Evolutionary conservation across 2,113 vertebrate genomes (phyloP).

Genomic region (Macquaria australasica): DNA sequence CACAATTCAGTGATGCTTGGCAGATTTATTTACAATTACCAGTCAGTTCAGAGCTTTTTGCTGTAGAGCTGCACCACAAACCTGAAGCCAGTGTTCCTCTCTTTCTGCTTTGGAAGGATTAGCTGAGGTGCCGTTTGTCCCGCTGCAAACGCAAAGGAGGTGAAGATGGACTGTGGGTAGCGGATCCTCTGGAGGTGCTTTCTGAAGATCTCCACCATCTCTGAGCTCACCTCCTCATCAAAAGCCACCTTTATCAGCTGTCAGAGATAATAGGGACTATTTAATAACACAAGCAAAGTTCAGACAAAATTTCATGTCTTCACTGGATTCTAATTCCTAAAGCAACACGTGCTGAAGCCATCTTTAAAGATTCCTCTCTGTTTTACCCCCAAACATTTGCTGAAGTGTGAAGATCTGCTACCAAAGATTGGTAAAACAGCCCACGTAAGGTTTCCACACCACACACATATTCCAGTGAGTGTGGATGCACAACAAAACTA

Average conservation of each 20-base stretch:
- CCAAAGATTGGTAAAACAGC: slow-evolving; percentile 44
- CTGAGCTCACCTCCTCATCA: slow-evolving; percentile 97
- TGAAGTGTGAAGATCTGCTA: slow-evolving; percentile 7
- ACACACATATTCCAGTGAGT: neutral
- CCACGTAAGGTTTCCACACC: slow-evolving; percentile 45
- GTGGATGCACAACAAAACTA: slow-evolving; percentile 4
- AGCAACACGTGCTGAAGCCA: neutral
- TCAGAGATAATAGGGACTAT: slow-evolving; percentile 20
- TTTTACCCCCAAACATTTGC: slow-evolving; percentile 11
- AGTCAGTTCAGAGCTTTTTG: neutral
- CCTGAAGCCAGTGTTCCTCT: slow-evolving; percentile 98
- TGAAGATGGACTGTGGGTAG: slow-evolving; percentile 96
- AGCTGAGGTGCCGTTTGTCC: slow-evolving; percentile 93
- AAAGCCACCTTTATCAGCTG: slow-evolving; percentile 98
- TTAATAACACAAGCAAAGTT: slow-evolving; percentile 4
- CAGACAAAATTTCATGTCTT: neutral
- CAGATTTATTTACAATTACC: neutral
- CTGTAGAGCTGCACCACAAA: slow-evolving; percentile 69
- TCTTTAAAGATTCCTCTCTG: neutral
- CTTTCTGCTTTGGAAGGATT: slow-evolving; percentile 96
- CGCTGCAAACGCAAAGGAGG: slow-evolving; percentile 94
- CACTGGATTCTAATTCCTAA: neutral
- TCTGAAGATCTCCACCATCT: slow-evolving; percentile 97
- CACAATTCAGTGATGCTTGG: neutral
- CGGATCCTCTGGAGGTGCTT: slow-evolving; percentile 96